Base-by-base conservation (phyloP, 2,797 vertebrate genomes). In the Aphelocoma californica region DNA sequence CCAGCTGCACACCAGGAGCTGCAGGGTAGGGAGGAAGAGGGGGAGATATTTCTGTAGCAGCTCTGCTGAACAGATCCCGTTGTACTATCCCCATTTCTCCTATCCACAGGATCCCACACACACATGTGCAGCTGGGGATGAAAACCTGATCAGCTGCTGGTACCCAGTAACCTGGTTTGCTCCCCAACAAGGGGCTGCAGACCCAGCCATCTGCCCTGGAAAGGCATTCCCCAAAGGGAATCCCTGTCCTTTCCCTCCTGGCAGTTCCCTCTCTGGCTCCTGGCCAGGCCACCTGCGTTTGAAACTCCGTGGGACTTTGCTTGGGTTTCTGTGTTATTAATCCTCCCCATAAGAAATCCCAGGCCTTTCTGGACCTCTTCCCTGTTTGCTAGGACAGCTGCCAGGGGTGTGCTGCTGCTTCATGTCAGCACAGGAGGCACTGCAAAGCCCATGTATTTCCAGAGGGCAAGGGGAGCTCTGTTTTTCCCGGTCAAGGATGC, bases 321-420 rank as follows among this genome's bases (percentile, higher is more conserved):
- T 94, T 75, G 87, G 54, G 87, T 93, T 96, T 96, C 92, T 93
- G 36, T 83, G 88, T 92, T 92, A 86, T 58, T 95, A 95, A 96
- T 95, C 81, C 91, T 93, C 57, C 79, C 53, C 54, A 79, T 91
- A 77, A 96, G 88, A 95, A 95, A 95, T 95, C 90, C 71, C 86
- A 85, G 79, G 67, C 86, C 79, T 87, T 92, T 94, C 89, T 96
- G 94, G 95, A 96, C 72, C 72, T 95, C 91, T 93, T 95, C 88
- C 75, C 93, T 92, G 67, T 36, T 71, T 93, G 81, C 89, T 90
- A 95, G 93, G 83, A 90, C 70, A 79, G 88, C 81, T 97, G 94
- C 92, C 93, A 95, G 89, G 47, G 31, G 81, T 70, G 56, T 2
- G 29, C 78, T 3, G 2, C 88, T 92, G 71, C 57, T 71, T 92